Evolutionary conservation across 1,140 invertebrate genomes (phyloP), one percentile per base, ranked within the genome.

Genomic region (Sitobion miscanthi): DNA sequence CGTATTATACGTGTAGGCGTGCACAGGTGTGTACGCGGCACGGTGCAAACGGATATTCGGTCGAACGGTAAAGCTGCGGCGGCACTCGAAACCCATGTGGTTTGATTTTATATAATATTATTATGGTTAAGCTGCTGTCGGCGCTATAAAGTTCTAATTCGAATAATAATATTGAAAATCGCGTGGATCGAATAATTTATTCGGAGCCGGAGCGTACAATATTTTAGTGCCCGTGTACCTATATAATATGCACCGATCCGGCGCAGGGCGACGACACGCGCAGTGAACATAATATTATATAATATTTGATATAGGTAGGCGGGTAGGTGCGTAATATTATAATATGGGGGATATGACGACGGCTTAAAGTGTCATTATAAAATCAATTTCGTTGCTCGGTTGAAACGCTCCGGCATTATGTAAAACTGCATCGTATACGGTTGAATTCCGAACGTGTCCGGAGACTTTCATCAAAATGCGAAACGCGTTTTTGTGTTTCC

Each of bases 171-270:
- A 88, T 35, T 52, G 38, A 54, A 88, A 52, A 52, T 23, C 20
- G 8, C 87, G 87, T 88, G 30, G 20, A 9, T 52, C 30, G 49
- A 88, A 52, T 88, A 88, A 88, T 88, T 88, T 38, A 88, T 88
- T 52, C 87, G 47, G 4, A 88, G 47, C 54, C n/a, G 35, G 38
- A 35, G 87, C 62, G 30, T 77, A 23, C 38, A 11, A 85, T 25
- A 20, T 25, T 85, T 85, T 35, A 47, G 23, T n/a, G 14, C 45
- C 9, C 42, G 83, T 21, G 21, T 38, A 35, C 35, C 35, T 89
- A 52, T 89, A 88, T 52, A 87, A 88, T 52, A 87, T 57, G 49
- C 6, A 2, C 6, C n/a, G 49, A 54, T 35, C 21, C 45, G 45
- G 2, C 11, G 21, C 49, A 14, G 35, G 1, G n/a, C 0, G 30